Conservation (phyloP, 2,888 invertebrate species). For the Tenthredo distinguenda region DNA sequence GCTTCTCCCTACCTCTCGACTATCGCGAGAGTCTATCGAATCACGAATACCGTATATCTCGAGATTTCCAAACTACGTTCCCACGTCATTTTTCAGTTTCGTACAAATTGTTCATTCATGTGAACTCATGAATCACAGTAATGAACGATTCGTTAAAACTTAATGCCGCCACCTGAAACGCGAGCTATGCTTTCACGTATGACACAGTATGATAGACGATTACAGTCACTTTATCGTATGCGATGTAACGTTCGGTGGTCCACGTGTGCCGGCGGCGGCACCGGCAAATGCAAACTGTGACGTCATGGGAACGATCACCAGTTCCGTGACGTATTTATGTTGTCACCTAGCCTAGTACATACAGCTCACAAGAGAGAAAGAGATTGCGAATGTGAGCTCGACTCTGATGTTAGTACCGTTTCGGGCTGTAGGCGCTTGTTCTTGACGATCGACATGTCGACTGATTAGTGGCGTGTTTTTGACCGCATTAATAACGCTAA, state of each 20-base stretch:
- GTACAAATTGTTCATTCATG: not conserved
- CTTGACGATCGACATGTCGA: not conserved
- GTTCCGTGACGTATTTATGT: slow-evolving; percentile 42
- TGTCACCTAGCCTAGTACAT: not conserved
- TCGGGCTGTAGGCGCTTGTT: not conserved
- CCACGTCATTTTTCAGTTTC: not conserved
- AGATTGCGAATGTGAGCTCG: slow-evolving; percentile 23
- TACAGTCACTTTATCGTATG: not conserved
- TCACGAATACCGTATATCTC: not conserved
- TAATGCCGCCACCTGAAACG: not conserved
- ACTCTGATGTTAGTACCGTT: slow-evolving; percentile 32
- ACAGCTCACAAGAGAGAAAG: not conserved
- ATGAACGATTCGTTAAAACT: not conserved
- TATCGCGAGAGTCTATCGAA: not conserved
- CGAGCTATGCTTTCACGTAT: not conserved
- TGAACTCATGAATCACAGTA: not conserved
- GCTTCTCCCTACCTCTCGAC: slow-evolving; percentile 3
- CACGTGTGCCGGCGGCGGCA: slow-evolving; percentile 4
- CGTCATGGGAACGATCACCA: slow-evolving; percentile 37
- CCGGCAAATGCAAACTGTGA: slow-evolving; percentile 35
- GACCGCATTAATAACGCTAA: not conserved
- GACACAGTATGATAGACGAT: not conserved
- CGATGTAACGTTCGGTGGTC: not conserved
- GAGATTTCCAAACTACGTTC: not conserved
- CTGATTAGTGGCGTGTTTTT: not conserved